Evolutionary conservation across 2,888 invertebrate genomes (phyloP), one percentile per base, ranked within the genome.

Genomic region (Monochamus alternatus): DNA sequence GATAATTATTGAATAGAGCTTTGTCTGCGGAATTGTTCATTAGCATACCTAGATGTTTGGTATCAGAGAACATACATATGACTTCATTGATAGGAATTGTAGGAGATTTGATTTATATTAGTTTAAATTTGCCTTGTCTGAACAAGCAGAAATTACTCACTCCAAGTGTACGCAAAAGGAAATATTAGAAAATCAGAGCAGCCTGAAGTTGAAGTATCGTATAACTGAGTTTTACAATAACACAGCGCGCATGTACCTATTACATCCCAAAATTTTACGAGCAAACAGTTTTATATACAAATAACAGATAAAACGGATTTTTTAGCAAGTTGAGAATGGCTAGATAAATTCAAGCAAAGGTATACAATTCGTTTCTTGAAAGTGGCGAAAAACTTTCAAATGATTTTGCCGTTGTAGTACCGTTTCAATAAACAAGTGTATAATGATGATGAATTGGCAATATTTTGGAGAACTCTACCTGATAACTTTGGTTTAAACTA

Each of bases 261-360:
- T 30, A 74, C 60, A 22, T 22, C 63, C 63, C 63, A 81, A 80
- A 66, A 79, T 79, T 22, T 22, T 22, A 22, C 22, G 22, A n/a
- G n/a, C 22, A 78, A 66, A 75, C 55, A 69, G 10, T 81, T 81
- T 75, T 76, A 81, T 79, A 62, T 77, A 75, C 62, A 76, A 76
- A 75, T 79, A 51, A 73, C 71, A n/a, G 72, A 67, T 38, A 69
- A 80, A 75, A 68, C 64, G n/a, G 75, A 78, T 74, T 81, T 80
- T 69, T 52, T 67, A 52, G 81, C 80, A 38, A 81, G 81, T 63
- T 68, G 65, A 38, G 81, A 81, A 52, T 82, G 83, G 81, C 64
- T 83, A 10, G 74, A 79, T 69, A 83, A 79, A 79, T 81, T 83
- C 62, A 81, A 81, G 60, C 9, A n/a, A 51, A 68, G 81, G 51